Conservation (phyloP, 2,113 vertebrate genomes). For the Nipponia nippon region DNA sequence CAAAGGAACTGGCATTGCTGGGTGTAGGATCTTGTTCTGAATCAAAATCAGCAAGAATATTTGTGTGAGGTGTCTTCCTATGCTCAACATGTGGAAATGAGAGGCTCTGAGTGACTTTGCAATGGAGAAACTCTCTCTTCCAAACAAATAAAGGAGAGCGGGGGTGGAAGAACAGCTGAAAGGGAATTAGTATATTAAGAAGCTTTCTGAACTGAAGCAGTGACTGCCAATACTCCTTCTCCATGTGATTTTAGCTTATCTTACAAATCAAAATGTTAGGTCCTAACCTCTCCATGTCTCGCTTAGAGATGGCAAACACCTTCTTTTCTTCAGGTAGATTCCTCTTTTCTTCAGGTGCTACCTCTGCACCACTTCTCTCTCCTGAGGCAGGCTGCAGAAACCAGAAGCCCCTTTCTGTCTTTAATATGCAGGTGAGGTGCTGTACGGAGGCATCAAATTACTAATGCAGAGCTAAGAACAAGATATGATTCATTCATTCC, state of each 20-base stretch:
- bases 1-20: background rate
- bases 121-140: background rate
- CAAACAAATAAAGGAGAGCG: background rate
- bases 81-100: background rate
- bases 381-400: background rate
- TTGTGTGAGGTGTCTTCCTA: background rate
- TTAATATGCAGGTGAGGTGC: slow-evolving; percentile 13
- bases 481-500: slow-evolving; percentile 33
- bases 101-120: background rate
- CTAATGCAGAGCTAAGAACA: slow-evolving; percentile 14
- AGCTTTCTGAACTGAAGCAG: background rate
- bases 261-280: background rate
- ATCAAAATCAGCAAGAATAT: background rate
- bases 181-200: background rate
- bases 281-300: background rate
- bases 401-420: background rate
- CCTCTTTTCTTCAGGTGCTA: background rate
- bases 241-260: background rate
- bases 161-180: background rate
- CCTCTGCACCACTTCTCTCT: background rate
- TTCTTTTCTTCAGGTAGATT: background rate
- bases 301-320: background rate
- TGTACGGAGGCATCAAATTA: slow-evolving; percentile 15
- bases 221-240: background rate
- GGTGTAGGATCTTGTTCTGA: background rate